Evolutionary conservation across 2,797 vertebrate genomes (phyloP).

Genomic region (Mormyrus hasselquistii): DNA sequence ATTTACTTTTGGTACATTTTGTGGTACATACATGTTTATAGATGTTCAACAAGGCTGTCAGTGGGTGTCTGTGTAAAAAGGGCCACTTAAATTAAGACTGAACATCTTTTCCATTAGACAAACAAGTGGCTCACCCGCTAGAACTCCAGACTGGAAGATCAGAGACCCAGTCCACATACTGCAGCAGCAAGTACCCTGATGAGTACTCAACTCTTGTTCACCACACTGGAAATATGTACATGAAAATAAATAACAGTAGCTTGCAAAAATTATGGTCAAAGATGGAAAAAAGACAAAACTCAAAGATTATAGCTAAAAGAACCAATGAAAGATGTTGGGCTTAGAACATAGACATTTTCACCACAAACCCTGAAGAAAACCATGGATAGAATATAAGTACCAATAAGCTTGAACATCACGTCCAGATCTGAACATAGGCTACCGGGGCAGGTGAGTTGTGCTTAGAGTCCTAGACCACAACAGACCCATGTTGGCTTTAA

Average conservation of each 20-base stretch:
- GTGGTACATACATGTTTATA: background rate
- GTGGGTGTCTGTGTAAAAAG: background rate
- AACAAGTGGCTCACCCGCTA: constrained; percentile 46
- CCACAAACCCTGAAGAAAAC: background rate
- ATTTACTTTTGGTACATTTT: background rate
- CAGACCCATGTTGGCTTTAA: constrained; percentile 13
- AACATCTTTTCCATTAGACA: constrained; percentile 31
- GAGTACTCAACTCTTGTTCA: background rate
- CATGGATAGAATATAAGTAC: background rate
- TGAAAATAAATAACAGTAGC: background rate
- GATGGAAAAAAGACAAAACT: background rate
- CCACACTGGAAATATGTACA: background rate
- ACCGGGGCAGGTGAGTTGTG: background rate
- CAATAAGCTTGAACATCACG: background rate
- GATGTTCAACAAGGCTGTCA: background rate
- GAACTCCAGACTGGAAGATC: constrained; percentile 36
- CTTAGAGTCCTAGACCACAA: background rate
- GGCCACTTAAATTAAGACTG: background rate
- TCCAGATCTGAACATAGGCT: background rate
- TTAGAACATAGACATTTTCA: background rate
- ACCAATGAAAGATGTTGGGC: background rate
- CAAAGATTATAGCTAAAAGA: background rate
- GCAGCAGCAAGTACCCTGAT: background rate
- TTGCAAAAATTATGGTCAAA: background rate
- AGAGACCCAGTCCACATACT: background rate